Conservation (phyloP, 2,888 invertebrate genomes). For the Phymatocera aterrima region DNA sequence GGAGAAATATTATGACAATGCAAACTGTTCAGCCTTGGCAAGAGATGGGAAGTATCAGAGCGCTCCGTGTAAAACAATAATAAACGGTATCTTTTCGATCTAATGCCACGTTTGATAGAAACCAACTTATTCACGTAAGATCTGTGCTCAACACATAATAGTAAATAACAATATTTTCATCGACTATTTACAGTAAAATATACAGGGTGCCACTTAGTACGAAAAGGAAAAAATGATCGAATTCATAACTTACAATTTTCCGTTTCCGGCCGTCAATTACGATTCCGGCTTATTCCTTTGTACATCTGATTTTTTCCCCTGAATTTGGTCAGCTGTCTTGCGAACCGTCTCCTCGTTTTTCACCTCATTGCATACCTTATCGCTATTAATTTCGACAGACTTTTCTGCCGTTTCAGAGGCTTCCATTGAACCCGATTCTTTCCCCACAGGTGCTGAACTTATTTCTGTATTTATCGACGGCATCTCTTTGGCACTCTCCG, state of each 20-base stretch:
- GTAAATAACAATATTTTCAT: conserved; percentile 48
- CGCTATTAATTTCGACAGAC: conserved; percentile 6
- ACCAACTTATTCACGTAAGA: conserved; percentile 51
- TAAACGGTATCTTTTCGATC: conserved; percentile 9
- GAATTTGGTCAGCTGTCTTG: conserved; percentile 60
- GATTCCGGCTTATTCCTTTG: conserved; percentile 66
- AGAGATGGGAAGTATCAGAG: background rate
- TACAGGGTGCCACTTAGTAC: conserved; percentile 42
- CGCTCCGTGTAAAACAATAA: background rate
- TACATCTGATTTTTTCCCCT: conserved; percentile 64
- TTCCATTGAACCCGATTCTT: background rate
- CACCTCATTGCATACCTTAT: conserved; percentile 46
- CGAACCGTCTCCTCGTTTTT: conserved; percentile 57
- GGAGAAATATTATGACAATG: background rate
- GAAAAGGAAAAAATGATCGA: conserved; percentile 6
- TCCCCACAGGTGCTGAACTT: background rate
- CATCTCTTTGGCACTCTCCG: conserved; percentile 45
- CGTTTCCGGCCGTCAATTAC: conserved; percentile 57
- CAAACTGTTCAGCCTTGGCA: background rate
- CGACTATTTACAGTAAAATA: conserved; percentile 42
- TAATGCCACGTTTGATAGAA: conserved; percentile 7
- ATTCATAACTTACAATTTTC: conserved; percentile 1
- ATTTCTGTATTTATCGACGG: conserved; percentile 41
- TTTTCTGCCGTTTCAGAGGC: background rate
- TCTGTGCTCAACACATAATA: conserved; percentile 57